Evolutionary conservation across 2,797 vertebrate species (phyloP).

Genomic region (Onychomys arenicola): DNA sequence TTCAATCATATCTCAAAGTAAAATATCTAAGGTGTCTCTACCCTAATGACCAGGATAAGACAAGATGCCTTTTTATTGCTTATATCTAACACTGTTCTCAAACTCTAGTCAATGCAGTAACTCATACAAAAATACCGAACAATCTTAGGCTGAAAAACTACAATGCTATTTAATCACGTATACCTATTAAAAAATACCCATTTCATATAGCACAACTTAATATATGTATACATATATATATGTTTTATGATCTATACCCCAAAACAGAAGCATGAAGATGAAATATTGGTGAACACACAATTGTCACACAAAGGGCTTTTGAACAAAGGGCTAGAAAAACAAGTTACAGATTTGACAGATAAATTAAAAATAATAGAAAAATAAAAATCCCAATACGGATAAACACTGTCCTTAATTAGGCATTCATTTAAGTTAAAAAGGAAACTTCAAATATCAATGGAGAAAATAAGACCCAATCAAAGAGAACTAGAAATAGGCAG

Average conservation of each 20-base stretch:
- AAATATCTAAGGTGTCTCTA: not conserved
- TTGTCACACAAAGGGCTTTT: not conserved
- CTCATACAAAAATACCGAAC: not conserved
- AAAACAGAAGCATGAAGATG: not conserved
- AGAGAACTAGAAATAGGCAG: not conserved
- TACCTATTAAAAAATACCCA: conserved; percentile 6
- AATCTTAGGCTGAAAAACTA: not conserved
- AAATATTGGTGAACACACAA: not conserved
- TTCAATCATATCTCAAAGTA: not conserved
- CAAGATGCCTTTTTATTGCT: not conserved
- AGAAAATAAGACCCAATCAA: not conserved
- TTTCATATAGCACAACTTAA: not conserved
- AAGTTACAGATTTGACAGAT: not conserved
- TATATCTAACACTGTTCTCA: not conserved
- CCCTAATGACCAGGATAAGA: not conserved
- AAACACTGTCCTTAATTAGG: conserved; percentile 22
- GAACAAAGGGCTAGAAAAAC: conserved; percentile 4
- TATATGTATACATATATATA: not conserved
- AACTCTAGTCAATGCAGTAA: not conserved
- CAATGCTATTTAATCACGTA: conserved; percentile 36
- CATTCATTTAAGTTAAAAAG: conserved; percentile 29
- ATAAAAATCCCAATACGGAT: not conserved
- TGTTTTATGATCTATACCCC: not conserved
- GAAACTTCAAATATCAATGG: conserved; percentile 36
- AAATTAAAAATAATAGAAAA: not conserved